phyloP scores from a whole-genome alignment of 2,797 vertebrate genomes.

The Rhincodon typus region DNA sequence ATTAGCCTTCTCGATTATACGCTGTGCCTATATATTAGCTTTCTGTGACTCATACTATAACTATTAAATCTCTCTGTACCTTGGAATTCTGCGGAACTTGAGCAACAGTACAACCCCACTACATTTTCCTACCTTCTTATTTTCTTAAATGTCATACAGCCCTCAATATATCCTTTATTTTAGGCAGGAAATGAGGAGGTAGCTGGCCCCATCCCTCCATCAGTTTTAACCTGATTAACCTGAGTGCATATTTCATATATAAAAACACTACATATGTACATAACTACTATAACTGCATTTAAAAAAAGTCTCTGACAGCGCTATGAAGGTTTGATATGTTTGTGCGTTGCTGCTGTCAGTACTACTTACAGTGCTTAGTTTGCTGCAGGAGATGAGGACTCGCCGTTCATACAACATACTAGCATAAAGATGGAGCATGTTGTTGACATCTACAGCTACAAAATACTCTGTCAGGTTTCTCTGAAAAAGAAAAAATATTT shows the following conservation, averaged over 20 bases:
- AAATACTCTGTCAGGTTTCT: conserved; percentile 97
- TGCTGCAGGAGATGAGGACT: conserved; percentile 92
- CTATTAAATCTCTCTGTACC: too few species aligned
- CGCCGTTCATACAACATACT: conserved; percentile 94
- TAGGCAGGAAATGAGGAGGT: background rate
- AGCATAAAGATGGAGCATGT: conserved; percentile 96
- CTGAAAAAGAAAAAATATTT: conserved; percentile 58
- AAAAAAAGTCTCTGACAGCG: background rate
- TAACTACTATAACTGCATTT: background rate
- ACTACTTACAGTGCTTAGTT: conserved; percentile 91
- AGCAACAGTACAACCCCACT: too few species aligned
- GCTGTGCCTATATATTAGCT: too few species aligned
- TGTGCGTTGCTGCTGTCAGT: background rate
- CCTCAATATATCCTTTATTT: too few species aligned
- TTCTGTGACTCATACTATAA: too few species aligned
- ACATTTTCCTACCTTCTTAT: too few species aligned
- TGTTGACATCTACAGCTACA: conserved; percentile 96
- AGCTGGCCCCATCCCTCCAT: background rate
- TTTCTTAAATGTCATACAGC: too few species aligned
- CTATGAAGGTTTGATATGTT: background rate
- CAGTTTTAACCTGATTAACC: background rate
- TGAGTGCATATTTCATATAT: conserved; percentile 31
- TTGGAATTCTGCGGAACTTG: too few species aligned
- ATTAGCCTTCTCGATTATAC: too few species aligned
- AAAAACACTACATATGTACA: background rate